Evolutionary conservation across 2,888 invertebrate species (phyloP).

Genomic region (Chorisops tibialis): DNA sequence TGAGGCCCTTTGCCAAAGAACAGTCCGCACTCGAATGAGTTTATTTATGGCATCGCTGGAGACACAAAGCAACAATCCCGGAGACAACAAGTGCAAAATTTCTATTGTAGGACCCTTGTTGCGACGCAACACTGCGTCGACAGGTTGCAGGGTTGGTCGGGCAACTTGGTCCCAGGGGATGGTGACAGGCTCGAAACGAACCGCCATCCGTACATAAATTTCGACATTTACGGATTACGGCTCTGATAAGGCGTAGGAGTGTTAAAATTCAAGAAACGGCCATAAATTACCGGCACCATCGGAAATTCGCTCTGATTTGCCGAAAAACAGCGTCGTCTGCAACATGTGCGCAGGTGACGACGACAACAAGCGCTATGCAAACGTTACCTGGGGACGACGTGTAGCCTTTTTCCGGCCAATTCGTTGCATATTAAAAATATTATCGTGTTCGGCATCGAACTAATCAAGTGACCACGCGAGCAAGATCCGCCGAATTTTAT

Average conservation of each 20-base stretch:
- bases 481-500: slow-evolving; percentile 24
- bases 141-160: slow-evolving; percentile 19
- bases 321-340: slow-evolving; percentile 3
- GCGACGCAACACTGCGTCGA: slow-evolving; percentile 15
- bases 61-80: slow-evolving; percentile 19
- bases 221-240: slow-evolving; percentile 10
- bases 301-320: not conserved
- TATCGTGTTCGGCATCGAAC: not conserved
- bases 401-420: not conserved
- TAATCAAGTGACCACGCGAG: not conserved
- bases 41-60: slow-evolving; percentile 30
- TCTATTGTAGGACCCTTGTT: slow-evolving; percentile 26
- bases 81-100: slow-evolving; percentile 27
- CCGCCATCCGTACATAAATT: slow-evolving; percentile 3
- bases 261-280: slow-evolving; percentile 14
- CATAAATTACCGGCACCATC: slow-evolving; percentile 9
- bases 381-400: not conserved
- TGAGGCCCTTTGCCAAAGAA: not conserved
- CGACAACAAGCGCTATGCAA: not conserved
- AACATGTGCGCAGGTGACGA: slow-evolving; percentile 7
- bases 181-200: slow-evolving; percentile 24
- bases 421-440: not conserved
- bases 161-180: slow-evolving; percentile 6
- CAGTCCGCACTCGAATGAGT: slow-evolving; percentile 10
- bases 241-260: slow-evolving; percentile 20